These are phyloP conservation scores for Muschampia plurimacula DNA, from an alignment of 2,888 invertebrate genomes.

Conservation along the genomic window DNA sequence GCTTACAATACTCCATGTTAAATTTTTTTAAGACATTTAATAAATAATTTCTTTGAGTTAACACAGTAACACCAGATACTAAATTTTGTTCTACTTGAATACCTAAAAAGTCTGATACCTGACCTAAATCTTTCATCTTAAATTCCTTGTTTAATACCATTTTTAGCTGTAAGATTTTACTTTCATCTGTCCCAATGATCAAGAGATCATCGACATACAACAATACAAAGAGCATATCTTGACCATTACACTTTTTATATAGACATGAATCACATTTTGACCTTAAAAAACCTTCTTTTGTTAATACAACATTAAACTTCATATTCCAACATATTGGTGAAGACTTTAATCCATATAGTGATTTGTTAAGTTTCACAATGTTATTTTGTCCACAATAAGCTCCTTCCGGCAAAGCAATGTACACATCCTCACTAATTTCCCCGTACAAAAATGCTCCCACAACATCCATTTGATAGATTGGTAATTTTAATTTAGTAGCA, in stretches of 20 bases:
- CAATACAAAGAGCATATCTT: slow-evolving; percentile 41
- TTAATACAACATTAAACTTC: slow-evolving; percentile 46
- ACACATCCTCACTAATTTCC: slow-evolving; percentile 41
- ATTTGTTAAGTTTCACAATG: slow-evolving; percentile 42
- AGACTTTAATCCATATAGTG: slow-evolving; percentile 42
- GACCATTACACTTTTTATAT: slow-evolving; percentile 39
- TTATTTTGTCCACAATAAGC: slow-evolving; percentile 32
- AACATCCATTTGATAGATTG: slow-evolving; percentile 44
- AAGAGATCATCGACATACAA: slow-evolving; percentile 45
- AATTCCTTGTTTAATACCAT: slow-evolving; percentile 8
- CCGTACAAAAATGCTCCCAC: slow-evolving; percentile 44
- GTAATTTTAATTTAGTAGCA: slow-evolving; percentile 42
- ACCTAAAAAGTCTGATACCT: slow-evolving; percentile 7
- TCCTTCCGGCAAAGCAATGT: slow-evolving; percentile 43
- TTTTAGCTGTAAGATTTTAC: neutral
- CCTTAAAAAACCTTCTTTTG: slow-evolving; percentile 43
- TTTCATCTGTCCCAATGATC: slow-evolving; percentile 38
- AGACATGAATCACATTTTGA: slow-evolving; percentile 45
- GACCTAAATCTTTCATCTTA: slow-evolving; percentile 18
- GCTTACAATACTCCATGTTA: slow-evolving; percentile 13
- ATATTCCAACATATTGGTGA: slow-evolving; percentile 47
- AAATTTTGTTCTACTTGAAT: slow-evolving; percentile 21
- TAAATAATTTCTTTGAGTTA: slow-evolving; percentile 9
- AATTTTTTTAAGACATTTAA: slow-evolving; percentile 13
- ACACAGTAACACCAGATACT: neutral